These are phyloP conservation scores for Albula goreensis DNA, from an alignment of 2,113 vertebrate genomes.

Conservation along the genomic window DNA sequence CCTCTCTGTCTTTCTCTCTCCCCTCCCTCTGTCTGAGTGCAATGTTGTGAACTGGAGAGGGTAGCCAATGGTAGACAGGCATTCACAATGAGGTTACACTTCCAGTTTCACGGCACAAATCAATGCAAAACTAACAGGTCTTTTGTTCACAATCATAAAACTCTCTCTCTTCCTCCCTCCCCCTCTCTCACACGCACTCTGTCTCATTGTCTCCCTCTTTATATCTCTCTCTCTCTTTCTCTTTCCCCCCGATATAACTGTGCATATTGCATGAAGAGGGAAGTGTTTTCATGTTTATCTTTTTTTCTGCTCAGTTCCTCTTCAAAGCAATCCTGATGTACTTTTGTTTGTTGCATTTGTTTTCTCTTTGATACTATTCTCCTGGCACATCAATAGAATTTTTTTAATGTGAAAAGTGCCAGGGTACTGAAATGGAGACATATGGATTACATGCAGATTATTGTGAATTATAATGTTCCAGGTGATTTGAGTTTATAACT, in stretches of 20 bases:
- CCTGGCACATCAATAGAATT: conserved; percentile 62
- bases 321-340: conserved; percentile 38
- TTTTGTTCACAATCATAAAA: no score
- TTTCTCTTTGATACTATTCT: conserved; percentile 56
- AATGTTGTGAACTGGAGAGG: no score
- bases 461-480: neutral
- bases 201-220: neutral
- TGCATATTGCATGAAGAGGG: conserved; percentile 22
- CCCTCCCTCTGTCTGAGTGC: neutral
- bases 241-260: neutral
- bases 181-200: neutral
- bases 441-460: neutral
- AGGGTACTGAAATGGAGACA: conserved; percentile 43
- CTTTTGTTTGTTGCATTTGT: conserved; percentile 54
- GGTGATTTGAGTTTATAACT: neutral
- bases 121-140: no score
- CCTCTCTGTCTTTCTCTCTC: neutral
- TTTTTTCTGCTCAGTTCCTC: conserved; percentile 42
- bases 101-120: no score
- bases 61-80: no score
- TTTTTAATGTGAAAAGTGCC: conserved; percentile 40
- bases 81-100: no score
- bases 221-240: neutral
- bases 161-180: neutral
- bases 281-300: conserved; percentile 51